Evolutionary conservation across 1,140 invertebrate species (phyloP).

Genomic region (Drosophila oshimai): DNA sequence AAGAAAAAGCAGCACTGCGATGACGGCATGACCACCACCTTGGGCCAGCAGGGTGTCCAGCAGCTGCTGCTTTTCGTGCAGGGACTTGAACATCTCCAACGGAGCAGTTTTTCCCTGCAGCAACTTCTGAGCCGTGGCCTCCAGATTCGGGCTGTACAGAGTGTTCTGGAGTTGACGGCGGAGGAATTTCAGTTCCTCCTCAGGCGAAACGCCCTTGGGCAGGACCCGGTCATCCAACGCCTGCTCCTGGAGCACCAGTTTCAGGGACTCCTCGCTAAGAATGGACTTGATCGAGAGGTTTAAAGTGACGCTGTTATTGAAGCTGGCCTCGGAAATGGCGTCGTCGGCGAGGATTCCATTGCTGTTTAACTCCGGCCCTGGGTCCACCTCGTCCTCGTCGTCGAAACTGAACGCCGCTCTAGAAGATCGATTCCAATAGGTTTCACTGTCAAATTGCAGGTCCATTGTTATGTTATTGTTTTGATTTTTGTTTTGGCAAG

Average conservation of each 20-base stretch:
- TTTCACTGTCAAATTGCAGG: slow-evolving; percentile 54
- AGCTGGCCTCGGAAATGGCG: slow-evolving; percentile 72
- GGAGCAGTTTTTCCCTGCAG: slow-evolving; percentile 83
- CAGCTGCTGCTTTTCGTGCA: slow-evolving; percentile 85
- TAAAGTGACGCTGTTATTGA: slow-evolving; percentile 54
- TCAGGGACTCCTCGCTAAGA: slow-evolving; percentile 65
- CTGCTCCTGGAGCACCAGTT: slow-evolving; percentile 66
- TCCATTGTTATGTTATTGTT: slow-evolving; percentile 18
- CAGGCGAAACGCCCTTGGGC: slow-evolving; percentile 62
- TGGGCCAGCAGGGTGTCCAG: slow-evolving; percentile 84
- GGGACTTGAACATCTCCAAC: slow-evolving; percentile 84
- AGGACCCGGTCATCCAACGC: slow-evolving; percentile 65
- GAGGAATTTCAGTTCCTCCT: slow-evolving; percentile 69
- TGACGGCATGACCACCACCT: slow-evolving; percentile 85
- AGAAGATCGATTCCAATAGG: slow-evolving; percentile 79
- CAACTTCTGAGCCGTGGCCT: slow-evolving; percentile 83
- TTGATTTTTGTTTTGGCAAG: neutral
- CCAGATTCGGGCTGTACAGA: slow-evolving; percentile 65
- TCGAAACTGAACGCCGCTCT: slow-evolving; percentile 79
- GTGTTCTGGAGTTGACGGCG: slow-evolving; percentile 74
- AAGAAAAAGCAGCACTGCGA: slow-evolving; percentile 85
- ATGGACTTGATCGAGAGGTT: slow-evolving; percentile 73
- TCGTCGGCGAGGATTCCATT: slow-evolving; percentile 75
- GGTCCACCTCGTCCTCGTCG: slow-evolving; percentile 65
- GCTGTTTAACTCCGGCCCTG: slow-evolving; percentile 7